Evolutionary conservation across 2,113 vertebrate species (phyloP).

Genomic region (Aspidoscelis tigris): DNA sequence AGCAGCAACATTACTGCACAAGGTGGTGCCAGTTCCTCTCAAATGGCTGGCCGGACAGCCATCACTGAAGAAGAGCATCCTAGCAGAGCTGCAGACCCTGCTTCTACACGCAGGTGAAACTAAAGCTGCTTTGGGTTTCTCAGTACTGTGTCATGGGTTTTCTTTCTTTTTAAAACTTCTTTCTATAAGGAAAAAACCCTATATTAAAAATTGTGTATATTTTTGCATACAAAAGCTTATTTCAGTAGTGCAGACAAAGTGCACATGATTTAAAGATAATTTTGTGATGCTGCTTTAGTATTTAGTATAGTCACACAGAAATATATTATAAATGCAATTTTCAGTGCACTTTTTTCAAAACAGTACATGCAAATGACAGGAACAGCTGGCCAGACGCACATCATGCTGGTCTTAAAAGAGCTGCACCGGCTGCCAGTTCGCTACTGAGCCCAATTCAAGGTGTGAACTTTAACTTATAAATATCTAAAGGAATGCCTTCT

Average conservation of each 20-base stretch:
- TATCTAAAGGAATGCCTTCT: no score
- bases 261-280: background rate
- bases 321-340: no score
- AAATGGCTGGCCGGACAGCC: background rate
- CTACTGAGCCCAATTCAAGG: no score
- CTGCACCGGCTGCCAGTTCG: no score
- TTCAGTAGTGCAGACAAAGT: background rate
- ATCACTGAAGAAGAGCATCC: background rate
- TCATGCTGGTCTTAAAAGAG: no score
- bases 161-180: background rate
- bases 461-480: no score
- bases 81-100: background rate
- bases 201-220: background rate
- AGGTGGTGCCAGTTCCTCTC: slow-evolving; percentile 68
- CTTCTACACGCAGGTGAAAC: background rate
- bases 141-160: background rate
- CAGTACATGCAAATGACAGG: no score
- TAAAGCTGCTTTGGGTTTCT: background rate
- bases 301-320: no score
- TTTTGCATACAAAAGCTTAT: background rate
- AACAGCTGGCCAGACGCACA: no score
- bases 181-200: background rate
- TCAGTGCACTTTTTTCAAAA: no score
- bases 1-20: slow-evolving; percentile 64
- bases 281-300: background rate